Conservation (phyloP, 2,113 vertebrate species). For the Ovibos moschatus region DNA sequence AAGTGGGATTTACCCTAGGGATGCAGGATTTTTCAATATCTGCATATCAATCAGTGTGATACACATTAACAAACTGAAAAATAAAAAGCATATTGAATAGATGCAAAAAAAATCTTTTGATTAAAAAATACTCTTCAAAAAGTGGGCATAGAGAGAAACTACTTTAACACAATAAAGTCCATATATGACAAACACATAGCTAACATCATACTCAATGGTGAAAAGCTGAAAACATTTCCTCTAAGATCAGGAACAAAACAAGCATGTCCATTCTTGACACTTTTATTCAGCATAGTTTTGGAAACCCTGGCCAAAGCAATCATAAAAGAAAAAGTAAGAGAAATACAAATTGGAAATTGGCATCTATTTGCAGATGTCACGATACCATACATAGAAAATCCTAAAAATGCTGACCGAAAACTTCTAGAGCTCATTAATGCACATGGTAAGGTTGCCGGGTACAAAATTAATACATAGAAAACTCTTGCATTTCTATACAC, state of each 20-base stretch:
- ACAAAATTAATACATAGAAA: background rate
- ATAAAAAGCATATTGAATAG: background rate
- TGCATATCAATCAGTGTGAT: background rate
- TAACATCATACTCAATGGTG: background rate
- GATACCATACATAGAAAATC: background rate
- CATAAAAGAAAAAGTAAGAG: background rate
- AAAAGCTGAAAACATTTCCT: background rate
- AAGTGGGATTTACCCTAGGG: background rate
- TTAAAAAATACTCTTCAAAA: background rate
- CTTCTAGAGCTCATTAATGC: background rate
- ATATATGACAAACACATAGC: background rate
- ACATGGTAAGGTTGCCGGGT: background rate
- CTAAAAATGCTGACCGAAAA: background rate
- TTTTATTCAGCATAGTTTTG: background rate
- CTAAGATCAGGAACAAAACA: background rate
- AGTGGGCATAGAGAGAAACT: background rate
- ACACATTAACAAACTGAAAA: background rate
- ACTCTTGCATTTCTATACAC: background rate
- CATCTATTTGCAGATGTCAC: background rate
- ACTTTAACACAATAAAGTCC: background rate
- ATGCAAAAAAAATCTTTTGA: background rate
- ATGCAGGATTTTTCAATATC: background rate
- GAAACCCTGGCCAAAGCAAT: background rate
- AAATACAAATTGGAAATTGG: background rate
- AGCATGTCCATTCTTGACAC: background rate